Evolutionary conservation across 2,113 vertebrate genomes (phyloP), one percentile per base, ranked within the genome.

Genomic region (Hemiprocne comata): DNA sequence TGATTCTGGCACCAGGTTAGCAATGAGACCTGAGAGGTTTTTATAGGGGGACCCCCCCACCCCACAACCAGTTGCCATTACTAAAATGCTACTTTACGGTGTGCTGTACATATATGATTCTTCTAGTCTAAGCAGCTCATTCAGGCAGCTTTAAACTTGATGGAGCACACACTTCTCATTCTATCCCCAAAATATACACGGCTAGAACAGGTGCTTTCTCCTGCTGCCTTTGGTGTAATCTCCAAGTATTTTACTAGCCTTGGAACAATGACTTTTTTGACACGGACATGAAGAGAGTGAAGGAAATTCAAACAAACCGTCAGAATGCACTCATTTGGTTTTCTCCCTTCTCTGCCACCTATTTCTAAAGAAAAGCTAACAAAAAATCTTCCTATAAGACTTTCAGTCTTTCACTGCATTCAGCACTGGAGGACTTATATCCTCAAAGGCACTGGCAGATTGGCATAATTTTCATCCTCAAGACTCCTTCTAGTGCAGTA

Each of bases 91-190:
- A 21, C 16, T 57, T 65, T 24, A 29, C 1, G 3, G 33, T 0
- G 0, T 4, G 0, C 17, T 40, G 25, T 67, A 31, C 16, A 0
- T 9, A 18, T 7, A 34, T 0, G 0, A 36, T 44, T 34, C 48
- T 70, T 50, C 36, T 44, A 28, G 25, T 12, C 28, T 7, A 9
- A 57, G 40, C 58, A 51, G 84, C 55, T 82, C 25, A 28, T 62
- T 36, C 31, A 31, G 38, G 33, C 18, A 36, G 50, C 17, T 3
- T 13, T 65, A 36, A 81, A 18, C 20, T 4, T 9, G n/a, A 69
- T 38, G 70, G 48, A 75, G 80, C n/a, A 15, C 19, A 5, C 26
- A 12, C 13, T 50, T 64, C 40, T 71, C 26, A 40, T 85, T 72
- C 70, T 20, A 8, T 26, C 34, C 53, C 69, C 48, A 25, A 54